Evolutionary conservation across 2,797 vertebrate species (phyloP).

Genomic region (Ciconia nigra): DNA sequence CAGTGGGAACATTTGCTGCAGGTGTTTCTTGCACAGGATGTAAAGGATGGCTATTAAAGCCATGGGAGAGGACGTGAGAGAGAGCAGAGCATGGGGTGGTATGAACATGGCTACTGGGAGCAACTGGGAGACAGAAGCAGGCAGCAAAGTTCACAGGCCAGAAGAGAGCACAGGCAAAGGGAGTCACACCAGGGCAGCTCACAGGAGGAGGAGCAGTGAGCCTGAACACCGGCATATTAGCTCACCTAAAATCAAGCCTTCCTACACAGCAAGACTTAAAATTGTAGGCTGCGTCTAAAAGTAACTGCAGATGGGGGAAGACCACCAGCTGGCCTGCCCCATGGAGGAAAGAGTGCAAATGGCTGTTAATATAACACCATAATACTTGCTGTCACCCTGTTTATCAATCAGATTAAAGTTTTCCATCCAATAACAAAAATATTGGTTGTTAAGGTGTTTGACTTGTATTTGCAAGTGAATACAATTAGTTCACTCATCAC

Average conservation of each 20-base stretch:
- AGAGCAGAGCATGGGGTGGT: neutral
- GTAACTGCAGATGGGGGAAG: neutral
- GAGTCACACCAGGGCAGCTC: neutral
- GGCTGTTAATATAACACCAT: neutral
- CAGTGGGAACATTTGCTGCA: accelerated
- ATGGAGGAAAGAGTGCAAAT: neutral
- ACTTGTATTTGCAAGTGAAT: neutral
- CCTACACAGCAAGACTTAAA: neutral
- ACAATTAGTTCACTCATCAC: neutral
- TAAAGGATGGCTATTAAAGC: neutral
- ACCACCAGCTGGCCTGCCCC: neutral
- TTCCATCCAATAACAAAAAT: neutral
- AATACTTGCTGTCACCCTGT: neutral
- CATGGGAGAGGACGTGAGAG: neutral
- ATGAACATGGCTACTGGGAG: neutral
- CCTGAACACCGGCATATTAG: neutral
- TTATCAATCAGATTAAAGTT: neutral
- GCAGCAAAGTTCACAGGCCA: neutral
- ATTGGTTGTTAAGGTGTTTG: neutral
- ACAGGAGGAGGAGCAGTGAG: neutral
- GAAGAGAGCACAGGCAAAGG: neutral
- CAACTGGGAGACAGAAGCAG: neutral
- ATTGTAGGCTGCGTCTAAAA: neutral
- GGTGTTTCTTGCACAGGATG: neutral
- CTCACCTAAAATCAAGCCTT: neutral